These are phyloP conservation scores for Sciurus carolinensis DNA, from an alignment of 2,797 vertebrate species.

Conservation along the genomic window DNA sequence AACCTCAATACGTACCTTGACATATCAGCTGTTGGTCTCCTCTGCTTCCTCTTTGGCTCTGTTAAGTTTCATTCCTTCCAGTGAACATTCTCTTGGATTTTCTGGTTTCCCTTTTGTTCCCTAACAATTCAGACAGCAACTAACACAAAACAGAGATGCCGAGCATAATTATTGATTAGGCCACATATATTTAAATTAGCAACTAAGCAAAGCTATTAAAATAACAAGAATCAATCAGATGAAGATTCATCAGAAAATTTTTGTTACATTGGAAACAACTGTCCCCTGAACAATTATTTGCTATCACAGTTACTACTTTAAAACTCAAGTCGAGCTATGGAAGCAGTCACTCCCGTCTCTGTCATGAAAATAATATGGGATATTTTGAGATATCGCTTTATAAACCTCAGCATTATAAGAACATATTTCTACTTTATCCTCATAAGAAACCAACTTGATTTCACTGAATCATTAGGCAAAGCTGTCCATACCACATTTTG, in stretches of 20 bases:
- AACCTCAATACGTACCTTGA: neutral
- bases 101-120: neutral
- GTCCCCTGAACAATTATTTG: neutral
- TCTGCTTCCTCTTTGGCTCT: neutral
- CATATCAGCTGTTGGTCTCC: neutral
- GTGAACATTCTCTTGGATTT: neutral
- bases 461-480: neutral
- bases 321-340: neutral
- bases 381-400: neutral
- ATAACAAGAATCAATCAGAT: too few relatives aligned
- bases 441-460: neutral
- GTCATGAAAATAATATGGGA: neutral
- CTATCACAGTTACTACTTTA: neutral
- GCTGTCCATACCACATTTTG: neutral
- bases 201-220: too few relatives aligned
- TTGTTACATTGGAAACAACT: too few relatives aligned
- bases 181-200: too few relatives aligned
- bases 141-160: too few relatives aligned
- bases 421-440: neutral
- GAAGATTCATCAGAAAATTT: too few relatives aligned
- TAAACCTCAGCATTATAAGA: neutral
- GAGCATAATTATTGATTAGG: too few relatives aligned
- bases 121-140: neutral
- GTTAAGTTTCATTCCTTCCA: neutral
- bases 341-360: rapidly evolving